Percentiles rank a stretch among this genome's conserved stretches.
These are phyloP conservation scores for Tuta absoluta DNA, from an alignment of 2,888 invertebrate genomes.

Conservation along the genomic window DNA sequence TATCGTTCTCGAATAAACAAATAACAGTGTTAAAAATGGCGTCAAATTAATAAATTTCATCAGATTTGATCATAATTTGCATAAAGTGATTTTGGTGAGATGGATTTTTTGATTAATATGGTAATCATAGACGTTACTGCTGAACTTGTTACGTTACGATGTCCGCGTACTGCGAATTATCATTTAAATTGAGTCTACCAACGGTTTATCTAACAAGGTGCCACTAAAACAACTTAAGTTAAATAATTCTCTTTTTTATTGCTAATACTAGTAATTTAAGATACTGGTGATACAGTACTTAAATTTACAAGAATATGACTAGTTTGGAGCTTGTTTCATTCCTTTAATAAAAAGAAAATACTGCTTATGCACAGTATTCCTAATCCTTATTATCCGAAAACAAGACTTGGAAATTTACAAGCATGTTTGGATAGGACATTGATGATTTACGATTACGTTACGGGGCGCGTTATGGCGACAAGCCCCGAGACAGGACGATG, in stretches of 20 bases:
- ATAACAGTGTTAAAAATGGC: constrained; percentile 64
- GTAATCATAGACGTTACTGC: not conserved
- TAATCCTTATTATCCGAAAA: not conserved
- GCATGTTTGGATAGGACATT: constrained; percentile 64
- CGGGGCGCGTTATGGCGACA: constrained; percentile 51
- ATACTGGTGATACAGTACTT: not conserved
- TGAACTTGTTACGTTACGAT: constrained; percentile 12
- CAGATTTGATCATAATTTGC: constrained; percentile 58
- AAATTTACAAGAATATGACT: too few relatives aligned
- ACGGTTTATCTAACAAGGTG: not conserved
- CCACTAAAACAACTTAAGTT: not conserved
- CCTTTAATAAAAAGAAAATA: not conserved
- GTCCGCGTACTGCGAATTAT: constrained; percentile 1
- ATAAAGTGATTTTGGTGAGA: constrained; percentile 39
- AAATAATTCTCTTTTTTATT: not conserved
- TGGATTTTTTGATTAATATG: not conserved
- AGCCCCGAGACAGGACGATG: constrained; percentile 41
- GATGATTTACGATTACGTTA: constrained; percentile 62
- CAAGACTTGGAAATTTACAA: constrained; percentile 38
- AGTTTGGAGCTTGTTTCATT: not conserved
- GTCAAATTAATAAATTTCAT: constrained; percentile 73
- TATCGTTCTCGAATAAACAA: constrained; percentile 70
- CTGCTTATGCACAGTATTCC: not conserved
- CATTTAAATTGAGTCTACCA: constrained; percentile 16
- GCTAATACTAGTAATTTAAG: not conserved